Evolutionary conservation across 2,888 invertebrate genomes (phyloP).

Genomic region (Dasysyrphus tricinctus): DNA sequence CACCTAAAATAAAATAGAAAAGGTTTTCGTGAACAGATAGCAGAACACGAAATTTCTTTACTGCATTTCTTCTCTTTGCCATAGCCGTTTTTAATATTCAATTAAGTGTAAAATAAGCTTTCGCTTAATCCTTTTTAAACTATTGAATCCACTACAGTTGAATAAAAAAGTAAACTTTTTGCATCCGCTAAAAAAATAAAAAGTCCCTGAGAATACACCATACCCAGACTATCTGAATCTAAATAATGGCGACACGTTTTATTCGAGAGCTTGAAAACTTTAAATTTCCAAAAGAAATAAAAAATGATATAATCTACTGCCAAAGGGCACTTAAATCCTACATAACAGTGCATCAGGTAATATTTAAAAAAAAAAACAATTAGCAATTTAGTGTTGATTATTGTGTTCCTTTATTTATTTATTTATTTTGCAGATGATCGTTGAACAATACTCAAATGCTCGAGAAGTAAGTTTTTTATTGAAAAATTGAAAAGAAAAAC

Average conservation of each 20-base stretch:
- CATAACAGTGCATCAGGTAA: constrained; percentile 82
- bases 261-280: constrained; percentile 76
- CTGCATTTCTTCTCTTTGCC: neutral
- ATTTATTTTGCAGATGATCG: constrained; percentile 69
- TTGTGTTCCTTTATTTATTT: neutral
- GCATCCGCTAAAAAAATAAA: neutral
- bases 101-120: neutral
- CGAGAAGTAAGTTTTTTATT: constrained; percentile 61
- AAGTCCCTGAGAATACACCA: neutral
- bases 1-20: constrained; percentile 9
- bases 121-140: neutral
- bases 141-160: no score
- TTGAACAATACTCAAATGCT: constrained; percentile 60
- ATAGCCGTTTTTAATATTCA: constrained; percentile 1
- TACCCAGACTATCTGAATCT: neutral
- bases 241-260: constrained; percentile 71
- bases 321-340: constrained; percentile 81
- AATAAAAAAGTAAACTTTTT: neutral
- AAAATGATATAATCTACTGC: constrained; percentile 82
- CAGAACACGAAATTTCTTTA: neutral
- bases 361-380: constrained; percentile 43
- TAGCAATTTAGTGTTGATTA: neutral
- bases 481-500: neutral
- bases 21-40: constrained; percentile 1
- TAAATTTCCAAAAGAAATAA: constrained; percentile 80